Evolutionary conservation across 2,797 vertebrate species (phyloP).

Genomic region (Neostethus bicornis): DNA sequence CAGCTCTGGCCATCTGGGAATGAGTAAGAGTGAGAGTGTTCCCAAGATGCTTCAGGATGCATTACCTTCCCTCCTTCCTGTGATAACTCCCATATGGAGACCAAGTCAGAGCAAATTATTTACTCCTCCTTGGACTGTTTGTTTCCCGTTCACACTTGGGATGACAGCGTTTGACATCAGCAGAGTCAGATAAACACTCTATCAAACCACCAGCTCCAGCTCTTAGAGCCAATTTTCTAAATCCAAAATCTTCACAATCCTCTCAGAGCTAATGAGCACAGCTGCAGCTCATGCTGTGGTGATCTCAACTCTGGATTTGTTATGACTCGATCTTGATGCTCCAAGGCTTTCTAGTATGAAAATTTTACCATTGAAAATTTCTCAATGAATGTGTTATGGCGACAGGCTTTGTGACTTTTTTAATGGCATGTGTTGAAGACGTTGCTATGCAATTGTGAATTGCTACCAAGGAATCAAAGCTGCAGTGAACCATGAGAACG

Average conservation of each 20-base stretch:
- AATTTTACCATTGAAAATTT: slow-evolving; percentile 54
- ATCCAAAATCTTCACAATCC: slow-evolving; percentile 54
- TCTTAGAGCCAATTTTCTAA: slow-evolving; percentile 27
- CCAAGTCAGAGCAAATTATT: slow-evolving; percentile 44
- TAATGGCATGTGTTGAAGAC: slow-evolving; percentile 68
- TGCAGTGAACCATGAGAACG: slow-evolving; percentile 37
- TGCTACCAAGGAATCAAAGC: slow-evolving; percentile 48
- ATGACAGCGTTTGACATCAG: slow-evolving; percentile 48
- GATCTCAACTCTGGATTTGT: slow-evolving; percentile 70
- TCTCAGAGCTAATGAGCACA: slow-evolving; percentile 74
- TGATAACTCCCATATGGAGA: slow-evolving; percentile 70
- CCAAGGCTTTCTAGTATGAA: slow-evolving; percentile 33
- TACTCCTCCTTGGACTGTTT: slow-evolving; percentile 49
- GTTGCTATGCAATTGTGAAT: slow-evolving; percentile 64
- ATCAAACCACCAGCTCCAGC: slow-evolving; percentile 38
- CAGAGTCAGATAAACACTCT: slow-evolving; percentile 40
- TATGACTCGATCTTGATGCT: slow-evolving; percentile 60
- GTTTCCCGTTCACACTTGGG: slow-evolving; percentile 45
- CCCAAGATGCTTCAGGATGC: slow-evolving; percentile 67
- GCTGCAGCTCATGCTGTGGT: slow-evolving; percentile 65
- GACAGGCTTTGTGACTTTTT: slow-evolving; percentile 52
- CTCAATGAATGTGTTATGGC: slow-evolving; percentile 56
- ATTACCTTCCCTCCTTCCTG: slow-evolving; percentile 66
- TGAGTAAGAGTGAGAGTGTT: slow-evolving; percentile 66
- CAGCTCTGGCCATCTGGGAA: slow-evolving; percentile 75